Conservation (phyloP, 2,888 invertebrate genomes). For the Polydrusus tereticollis region DNA sequence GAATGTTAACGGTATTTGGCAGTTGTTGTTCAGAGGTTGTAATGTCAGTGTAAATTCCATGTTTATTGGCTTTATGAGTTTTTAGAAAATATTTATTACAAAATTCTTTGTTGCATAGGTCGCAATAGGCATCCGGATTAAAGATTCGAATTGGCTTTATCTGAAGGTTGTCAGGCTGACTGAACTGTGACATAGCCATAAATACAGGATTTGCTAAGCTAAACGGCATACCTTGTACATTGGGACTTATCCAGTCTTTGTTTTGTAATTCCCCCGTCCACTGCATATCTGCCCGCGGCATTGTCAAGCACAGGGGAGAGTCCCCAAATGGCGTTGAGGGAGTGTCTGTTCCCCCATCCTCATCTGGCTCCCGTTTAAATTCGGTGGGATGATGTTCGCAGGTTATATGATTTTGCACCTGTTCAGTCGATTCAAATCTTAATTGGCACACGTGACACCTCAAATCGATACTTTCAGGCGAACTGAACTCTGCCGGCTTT, state of each 20-base stretch:
- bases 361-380: slow-evolving; percentile 63
- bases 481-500: slow-evolving; percentile 60
- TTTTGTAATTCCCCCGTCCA: slow-evolving; percentile 65
- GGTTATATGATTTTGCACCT: slow-evolving; percentile 62
- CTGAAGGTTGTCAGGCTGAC: slow-evolving; percentile 62
- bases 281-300: slow-evolving; percentile 60
- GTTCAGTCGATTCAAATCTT: slow-evolving; percentile 61
- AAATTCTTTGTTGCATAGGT: slow-evolving; percentile 98
- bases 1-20: slow-evolving; percentile 59
- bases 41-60: slow-evolving; percentile 82
- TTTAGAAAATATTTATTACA: slow-evolving; percentile 98
- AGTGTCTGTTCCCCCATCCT: slow-evolving; percentile 52
- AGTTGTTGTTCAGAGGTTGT: slow-evolving; percentile 56
- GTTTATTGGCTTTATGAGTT: slow-evolving; percentile 98
- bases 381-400: slow-evolving; percentile 62
- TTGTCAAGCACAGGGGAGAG: slow-evolving; percentile 60
- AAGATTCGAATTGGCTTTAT: slow-evolving; percentile 83
- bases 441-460: slow-evolving; percentile 65
- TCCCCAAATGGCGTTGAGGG: slow-evolving; percentile 54
- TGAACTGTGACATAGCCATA: slow-evolving; percentile 65
- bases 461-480: slow-evolving; percentile 57
- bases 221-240: slow-evolving; percentile 66
- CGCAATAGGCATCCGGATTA: slow-evolving; percentile 97
- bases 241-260: slow-evolving; percentile 65
- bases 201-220: slow-evolving; percentile 63